Evolutionary conservation across 2,888 invertebrate species (phyloP).

Genomic region (Drosophila nr. medialis): DNA sequence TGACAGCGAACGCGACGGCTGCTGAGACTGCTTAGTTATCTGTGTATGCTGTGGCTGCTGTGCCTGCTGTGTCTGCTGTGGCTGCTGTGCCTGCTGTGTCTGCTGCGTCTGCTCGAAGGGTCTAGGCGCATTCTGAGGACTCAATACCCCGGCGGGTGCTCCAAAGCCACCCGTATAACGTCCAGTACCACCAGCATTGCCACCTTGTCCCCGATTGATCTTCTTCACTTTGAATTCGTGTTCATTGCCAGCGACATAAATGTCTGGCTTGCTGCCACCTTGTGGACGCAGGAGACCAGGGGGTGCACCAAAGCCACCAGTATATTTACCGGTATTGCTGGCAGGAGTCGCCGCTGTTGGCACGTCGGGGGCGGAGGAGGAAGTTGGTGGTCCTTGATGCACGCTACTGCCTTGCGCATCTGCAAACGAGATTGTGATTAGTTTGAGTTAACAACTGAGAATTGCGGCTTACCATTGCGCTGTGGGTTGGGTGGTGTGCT

Average conservation of each 20-base stretch:
- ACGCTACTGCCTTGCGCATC: constrained; percentile 32
- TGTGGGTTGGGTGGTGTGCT: constrained; percentile 68
- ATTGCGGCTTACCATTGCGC: constrained; percentile 65
- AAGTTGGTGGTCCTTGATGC: background rate
- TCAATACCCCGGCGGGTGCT: constrained; percentile 71
- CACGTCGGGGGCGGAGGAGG: background rate
- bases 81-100: constrained; percentile 1
- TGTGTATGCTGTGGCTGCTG: constrained; percentile 20
- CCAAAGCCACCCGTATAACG: constrained; percentile 79
- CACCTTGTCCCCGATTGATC: constrained; percentile 16
- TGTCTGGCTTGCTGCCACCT: constrained; percentile 32
- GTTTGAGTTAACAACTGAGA: background rate
- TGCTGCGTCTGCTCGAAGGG: constrained; percentile 61
- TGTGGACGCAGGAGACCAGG: constrained; percentile 58
- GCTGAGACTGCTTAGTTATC: constrained; percentile 13
- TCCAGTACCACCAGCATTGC: constrained; percentile 26
- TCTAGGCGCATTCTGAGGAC: constrained; percentile 61
- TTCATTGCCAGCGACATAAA: constrained; percentile 66
- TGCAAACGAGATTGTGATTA: background rate
- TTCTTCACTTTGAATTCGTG: constrained; percentile 53
- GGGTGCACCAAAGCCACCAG: constrained; percentile 81
- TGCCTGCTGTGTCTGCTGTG: constrained; percentile 13
- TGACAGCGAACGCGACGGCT: constrained; percentile 7
- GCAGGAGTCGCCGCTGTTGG: constrained; percentile 5
- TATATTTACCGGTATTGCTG: constrained; percentile 74